Base-by-base conservation (phyloP, 2,888 invertebrate genomes). In the Leptothorax acervorum region DNA sequence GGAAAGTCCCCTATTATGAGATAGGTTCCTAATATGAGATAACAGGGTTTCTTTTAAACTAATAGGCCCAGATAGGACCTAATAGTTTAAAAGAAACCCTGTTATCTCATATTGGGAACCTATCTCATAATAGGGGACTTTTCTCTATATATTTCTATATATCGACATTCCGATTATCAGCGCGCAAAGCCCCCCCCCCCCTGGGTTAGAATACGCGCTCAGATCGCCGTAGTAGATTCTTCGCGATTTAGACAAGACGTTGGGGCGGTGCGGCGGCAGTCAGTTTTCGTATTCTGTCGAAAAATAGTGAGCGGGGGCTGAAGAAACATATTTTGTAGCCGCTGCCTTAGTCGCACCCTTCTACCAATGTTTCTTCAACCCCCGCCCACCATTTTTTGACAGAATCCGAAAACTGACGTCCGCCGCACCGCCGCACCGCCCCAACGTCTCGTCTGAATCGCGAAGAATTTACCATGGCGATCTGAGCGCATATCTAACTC, bases 101-200 rank as follows among this genome's bases (percentile, higher is more conserved):
- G n/a, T n/a, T n/a, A n/a, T n/a, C n/a, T n/a, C n/a, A n/a, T n/a
- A n/a, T n/a, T n/a, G n/a, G n/a, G n/a, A n/a, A n/a, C n/a, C n/a
- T n/a, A n/a, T n/a, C n/a, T n/a, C n/a, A n/a, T n/a, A n/a, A n/a
- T n/a, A n/a, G n/a, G n/a, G n/a, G n/a, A n/a, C n/a, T n/a, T n/a
- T n/a, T n/a, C n/a, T n/a, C n/a, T n/a, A 60, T 35, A 55, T 48
- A 57, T 79, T 60, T 28, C 23, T 60, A 66, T 48, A 15, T 31
- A 71, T 39, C 28, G 71, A 71, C 71, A 57, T 51, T 48, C 6
- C 60, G 48, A 48, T 35, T 60, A 39, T 79, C 23, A 60, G 57
- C 66, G 66, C 74, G 66, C 57, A 42, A 23, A 35, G 18, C 48
- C 15, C 15, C n/a, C n/a, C n/a, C n/a, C n/a, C n/a, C n/a, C 23